phyloP scores from a whole-genome alignment of 2,113 vertebrate species.

The Ceratotherium simum region DNA sequence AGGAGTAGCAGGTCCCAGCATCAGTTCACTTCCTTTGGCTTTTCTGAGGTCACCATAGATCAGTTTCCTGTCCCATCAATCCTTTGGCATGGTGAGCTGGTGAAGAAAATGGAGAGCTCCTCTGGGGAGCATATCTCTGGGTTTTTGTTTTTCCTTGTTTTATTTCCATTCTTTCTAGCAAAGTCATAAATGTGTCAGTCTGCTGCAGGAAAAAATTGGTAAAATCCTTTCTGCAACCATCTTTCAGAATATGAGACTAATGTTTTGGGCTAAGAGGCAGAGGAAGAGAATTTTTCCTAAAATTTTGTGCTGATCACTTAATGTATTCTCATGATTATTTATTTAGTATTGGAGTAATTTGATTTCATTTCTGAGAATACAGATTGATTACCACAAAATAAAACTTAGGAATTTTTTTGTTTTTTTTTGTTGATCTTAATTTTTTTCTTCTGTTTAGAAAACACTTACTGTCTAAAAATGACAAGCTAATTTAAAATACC shows the following conservation, averaged over 20 bases:
- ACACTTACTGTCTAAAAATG: conserved; percentile 63
- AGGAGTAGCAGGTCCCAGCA: neutral
- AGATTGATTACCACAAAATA: neutral
- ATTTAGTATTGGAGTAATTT: neutral
- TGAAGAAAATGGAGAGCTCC: neutral
- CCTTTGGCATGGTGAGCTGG: neutral
- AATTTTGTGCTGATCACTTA: neutral
- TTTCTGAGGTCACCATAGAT: neutral
- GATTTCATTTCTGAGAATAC: conserved; percentile 42
- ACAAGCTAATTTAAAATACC: conserved; percentile 55
- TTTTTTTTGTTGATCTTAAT: neutral
- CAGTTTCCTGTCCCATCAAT: neutral
- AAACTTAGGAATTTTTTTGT: neutral
- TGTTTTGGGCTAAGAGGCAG: neutral
- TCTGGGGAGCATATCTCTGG: neutral
- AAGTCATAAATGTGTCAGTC: neutral
- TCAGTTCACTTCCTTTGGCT: neutral
- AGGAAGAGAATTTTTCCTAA: neutral
- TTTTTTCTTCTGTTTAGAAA: conserved; percentile 42
- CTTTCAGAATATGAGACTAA: neutral
- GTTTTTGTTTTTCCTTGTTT: neutral
- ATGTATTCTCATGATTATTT: neutral
- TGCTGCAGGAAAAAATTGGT: neutral
- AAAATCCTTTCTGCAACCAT: neutral
- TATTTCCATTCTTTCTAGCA: neutral